A percentile compares a stretch with the other conserved stretches of the same genome.
Conservation (phyloP, 2,113 vertebrate species). For the Periophthalmodon schlosseri region DNA sequence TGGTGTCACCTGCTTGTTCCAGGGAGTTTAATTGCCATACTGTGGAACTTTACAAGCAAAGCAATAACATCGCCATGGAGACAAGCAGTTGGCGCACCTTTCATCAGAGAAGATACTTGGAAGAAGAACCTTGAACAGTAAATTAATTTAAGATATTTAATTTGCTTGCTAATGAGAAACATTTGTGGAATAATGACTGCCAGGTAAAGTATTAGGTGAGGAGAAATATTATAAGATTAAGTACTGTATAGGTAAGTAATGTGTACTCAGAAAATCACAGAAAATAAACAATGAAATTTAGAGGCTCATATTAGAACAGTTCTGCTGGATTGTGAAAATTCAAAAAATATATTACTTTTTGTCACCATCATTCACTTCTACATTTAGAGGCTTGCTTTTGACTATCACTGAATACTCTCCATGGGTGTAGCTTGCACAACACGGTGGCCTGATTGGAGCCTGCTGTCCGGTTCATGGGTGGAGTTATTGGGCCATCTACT, state of each 20-base stretch:
- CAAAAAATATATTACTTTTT: background rate
- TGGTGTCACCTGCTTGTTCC: no score
- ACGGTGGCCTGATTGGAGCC: constrained; percentile 21
- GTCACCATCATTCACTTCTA: background rate
- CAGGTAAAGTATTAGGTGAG: background rate
- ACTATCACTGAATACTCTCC: background rate
- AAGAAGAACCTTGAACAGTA: background rate
- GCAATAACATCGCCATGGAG: no score
- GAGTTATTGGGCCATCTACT: constrained; percentile 39
- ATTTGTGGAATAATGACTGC: background rate
- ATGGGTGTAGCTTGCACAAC: background rate
- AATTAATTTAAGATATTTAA: background rate
- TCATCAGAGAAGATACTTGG: no score
- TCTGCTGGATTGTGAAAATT: background rate
- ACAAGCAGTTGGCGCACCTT: no score
- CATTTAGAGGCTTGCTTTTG: background rate
- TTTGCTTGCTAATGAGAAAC: background rate
- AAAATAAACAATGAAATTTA: no score
- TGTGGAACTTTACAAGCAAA: no score
- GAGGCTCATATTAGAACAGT: background rate
- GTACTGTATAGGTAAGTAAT: no score
- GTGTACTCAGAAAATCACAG: no score
- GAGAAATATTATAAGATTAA: background rate
- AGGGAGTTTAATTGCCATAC: no score
- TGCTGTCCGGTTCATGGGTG: constrained; percentile 38